These are phyloP conservation scores for Cheirogaleus major DNA, from an alignment of 2,797 vertebrate genomes.

Conservation along the genomic window DNA sequence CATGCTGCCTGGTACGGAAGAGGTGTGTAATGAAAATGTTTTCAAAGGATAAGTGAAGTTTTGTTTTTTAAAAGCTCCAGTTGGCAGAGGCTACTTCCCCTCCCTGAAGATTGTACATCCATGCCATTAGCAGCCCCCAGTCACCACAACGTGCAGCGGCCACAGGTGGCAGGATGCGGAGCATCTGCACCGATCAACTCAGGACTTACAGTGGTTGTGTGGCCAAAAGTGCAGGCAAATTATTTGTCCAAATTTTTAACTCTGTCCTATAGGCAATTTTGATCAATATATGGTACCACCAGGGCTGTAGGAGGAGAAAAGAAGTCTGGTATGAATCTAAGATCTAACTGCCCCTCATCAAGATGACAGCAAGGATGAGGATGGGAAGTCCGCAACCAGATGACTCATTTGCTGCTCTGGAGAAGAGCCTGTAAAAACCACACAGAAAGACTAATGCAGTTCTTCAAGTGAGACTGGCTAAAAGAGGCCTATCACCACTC, in stretches of 20 bases:
- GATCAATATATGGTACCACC: neutral
- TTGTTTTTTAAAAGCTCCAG: neutral
- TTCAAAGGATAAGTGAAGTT: neutral
- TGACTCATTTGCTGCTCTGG: neutral
- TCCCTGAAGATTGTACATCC: neutral
- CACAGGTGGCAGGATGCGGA: fast-evolving
- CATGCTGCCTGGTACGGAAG: neutral
- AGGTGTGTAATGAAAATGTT: neutral
- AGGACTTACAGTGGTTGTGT: neutral
- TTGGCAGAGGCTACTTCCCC: neutral
- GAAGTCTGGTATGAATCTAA: neutral
- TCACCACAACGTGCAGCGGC: neutral
- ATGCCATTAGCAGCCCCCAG: neutral
- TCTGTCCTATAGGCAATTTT: neutral
- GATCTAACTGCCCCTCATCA: neutral
- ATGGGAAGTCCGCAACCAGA: neutral
- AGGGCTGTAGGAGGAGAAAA: neutral
- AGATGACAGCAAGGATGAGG: neutral
- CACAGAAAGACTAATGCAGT: neutral
- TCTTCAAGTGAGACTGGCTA: neutral
- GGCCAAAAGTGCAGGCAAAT: neutral
- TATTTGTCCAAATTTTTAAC: neutral
- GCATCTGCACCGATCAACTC: neutral
- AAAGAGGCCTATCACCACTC: neutral
- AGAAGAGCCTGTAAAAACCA: neutral